Percentiles rank a stretch among this genome's conserved stretches.
These are phyloP conservation scores for Tadarida brasiliensis DNA, from an alignment of 2,797 vertebrate species.

Conservation along the genomic window DNA sequence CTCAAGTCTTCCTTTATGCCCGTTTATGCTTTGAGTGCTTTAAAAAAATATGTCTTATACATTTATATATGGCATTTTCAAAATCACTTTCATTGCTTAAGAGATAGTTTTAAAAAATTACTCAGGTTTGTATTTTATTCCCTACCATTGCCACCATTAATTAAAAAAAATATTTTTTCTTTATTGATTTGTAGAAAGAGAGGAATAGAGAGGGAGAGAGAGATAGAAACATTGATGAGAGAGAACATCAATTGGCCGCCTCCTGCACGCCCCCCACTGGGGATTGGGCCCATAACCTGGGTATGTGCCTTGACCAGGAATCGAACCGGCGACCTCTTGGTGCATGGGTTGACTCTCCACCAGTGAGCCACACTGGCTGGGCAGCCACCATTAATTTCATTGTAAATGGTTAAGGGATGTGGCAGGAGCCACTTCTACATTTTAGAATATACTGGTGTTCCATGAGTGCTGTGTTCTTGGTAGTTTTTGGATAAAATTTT, in stretches of 20 bases:
- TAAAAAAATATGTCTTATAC: neutral
- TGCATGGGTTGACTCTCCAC: no score
- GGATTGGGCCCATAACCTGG: no score
- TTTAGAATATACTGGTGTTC: neutral
- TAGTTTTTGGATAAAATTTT: neutral
- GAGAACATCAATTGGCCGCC: no score
- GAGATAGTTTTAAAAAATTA: neutral
- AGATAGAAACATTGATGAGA: no score
- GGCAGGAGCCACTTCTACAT: neutral
- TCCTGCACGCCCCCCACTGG: no score
- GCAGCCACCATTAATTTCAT: neutral
- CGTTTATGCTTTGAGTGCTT: neutral
- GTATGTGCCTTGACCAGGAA: no score
- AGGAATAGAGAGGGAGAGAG: no score
- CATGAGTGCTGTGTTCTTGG: neutral
- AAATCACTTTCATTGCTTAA: neutral
- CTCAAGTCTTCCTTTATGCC: neutral
- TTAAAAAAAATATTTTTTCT: no score
- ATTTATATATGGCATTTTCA: neutral
- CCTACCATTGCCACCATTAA: neutral
- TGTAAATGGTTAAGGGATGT: neutral
- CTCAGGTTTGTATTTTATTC: neutral
- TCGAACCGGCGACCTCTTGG: no score
- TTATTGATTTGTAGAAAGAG: no score
- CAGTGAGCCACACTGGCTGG: no score